A percentile compares a stretch with the other conserved stretches of the same genome.
These are phyloP conservation scores for Eupithecia insigniata DNA, from an alignment of 2,888 invertebrate genomes.

Conservation along the genomic window DNA sequence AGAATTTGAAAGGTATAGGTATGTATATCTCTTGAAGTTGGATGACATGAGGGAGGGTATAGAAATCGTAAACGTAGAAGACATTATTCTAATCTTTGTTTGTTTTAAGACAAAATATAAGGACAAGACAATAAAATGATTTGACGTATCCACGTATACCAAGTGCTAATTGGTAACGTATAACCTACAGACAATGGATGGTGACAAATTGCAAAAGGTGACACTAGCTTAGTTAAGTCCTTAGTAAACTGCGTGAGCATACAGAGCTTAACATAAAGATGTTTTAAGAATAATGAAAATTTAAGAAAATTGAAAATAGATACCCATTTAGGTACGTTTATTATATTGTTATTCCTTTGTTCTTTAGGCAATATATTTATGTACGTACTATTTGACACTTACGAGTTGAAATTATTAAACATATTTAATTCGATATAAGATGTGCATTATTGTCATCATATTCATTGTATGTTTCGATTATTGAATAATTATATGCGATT, in stretches of 20 bases:
- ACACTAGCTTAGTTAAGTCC: background rate
- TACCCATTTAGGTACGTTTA: background rate
- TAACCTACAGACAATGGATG: background rate
- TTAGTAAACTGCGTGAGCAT: background rate
- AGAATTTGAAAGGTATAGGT: background rate
- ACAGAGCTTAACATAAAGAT: background rate
- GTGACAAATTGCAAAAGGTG: background rate
- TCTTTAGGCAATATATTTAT: background rate
- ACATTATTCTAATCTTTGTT: background rate
- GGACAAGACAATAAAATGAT: background rate
- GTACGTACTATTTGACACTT: conserved; percentile 8
- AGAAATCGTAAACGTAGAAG: background rate
- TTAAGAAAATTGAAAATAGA: background rate
- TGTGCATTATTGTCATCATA: conserved; percentile 78
- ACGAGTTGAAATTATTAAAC: conserved; percentile 24
- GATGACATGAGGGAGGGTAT: background rate
- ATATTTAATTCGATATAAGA: conserved; percentile 65
- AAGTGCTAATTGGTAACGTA: background rate
- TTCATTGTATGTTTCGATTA: conserved; percentile 54
- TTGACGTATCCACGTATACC: background rate
- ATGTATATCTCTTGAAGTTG: background rate
- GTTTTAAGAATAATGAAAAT: background rate
- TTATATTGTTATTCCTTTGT: background rate
- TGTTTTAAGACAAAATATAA: background rate
- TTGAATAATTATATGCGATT: conserved; percentile 23